Percentiles rank a stretch among this genome's conserved stretches.
Evolutionary conservation across 2,888 invertebrate species (phyloP).

Genomic region (Cylloceria caligata): DNA sequence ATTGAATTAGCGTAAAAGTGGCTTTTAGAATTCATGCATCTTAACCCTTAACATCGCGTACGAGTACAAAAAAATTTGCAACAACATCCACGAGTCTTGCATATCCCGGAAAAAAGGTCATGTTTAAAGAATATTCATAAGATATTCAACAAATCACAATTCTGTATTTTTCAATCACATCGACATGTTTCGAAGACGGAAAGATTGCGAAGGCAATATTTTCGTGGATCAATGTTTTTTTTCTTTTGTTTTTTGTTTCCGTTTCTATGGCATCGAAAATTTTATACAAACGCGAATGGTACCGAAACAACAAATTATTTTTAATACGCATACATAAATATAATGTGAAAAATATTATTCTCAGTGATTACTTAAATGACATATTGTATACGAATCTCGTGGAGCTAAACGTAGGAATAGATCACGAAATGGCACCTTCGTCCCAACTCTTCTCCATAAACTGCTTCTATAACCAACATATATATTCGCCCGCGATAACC

Average conservation of each 20-base stretch:
- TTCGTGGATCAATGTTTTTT: constrained; percentile 9
- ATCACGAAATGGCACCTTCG: constrained; percentile 52
- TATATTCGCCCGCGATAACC: constrained; percentile 1
- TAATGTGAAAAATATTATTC: constrained; percentile 30
- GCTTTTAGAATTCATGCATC: constrained; percentile 5
- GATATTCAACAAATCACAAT: constrained; percentile 45
- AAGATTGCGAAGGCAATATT: constrained; percentile 35
- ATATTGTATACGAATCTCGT: constrained; percentile 32
- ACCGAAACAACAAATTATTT: constrained; percentile 8
- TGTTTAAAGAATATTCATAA: constrained; percentile 33
- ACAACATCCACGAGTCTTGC: constrained; percentile 2
- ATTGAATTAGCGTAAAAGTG: constrained; percentile 42
- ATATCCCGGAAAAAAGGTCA: constrained; percentile 10
- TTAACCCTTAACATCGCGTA: background rate
- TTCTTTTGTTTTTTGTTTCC: constrained; percentile 3
- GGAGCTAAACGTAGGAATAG: constrained; percentile 35
- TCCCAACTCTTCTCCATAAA: constrained; percentile 25
- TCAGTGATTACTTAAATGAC: constrained; percentile 27
- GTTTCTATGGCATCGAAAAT: constrained; percentile 4
- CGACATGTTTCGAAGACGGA: constrained; percentile 40
- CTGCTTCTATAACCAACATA: constrained; percentile 8
- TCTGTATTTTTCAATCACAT: constrained; percentile 48
- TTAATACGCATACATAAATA: background rate
- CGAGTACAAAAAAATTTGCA: background rate
- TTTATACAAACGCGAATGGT: constrained; percentile 18